Conservation (phyloP, 1,140 invertebrate genomes). For the Lamellibrachia luymesi region DNA sequence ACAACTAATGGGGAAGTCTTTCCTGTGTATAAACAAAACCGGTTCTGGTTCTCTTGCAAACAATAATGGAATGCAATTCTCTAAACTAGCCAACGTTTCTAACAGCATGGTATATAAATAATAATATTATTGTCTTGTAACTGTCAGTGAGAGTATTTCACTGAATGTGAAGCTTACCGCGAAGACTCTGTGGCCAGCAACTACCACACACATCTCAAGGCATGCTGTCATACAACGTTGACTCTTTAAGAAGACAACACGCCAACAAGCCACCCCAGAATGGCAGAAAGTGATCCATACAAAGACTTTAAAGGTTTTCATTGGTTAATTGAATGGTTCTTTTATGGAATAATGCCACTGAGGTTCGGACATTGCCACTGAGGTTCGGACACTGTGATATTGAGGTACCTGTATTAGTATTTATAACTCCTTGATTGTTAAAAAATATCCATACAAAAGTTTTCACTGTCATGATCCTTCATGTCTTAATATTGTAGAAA, state of each 20-base stretch:
- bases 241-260: not conserved
- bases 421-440: too few species aligned
- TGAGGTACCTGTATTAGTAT: too few species aligned
- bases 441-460: too few species aligned
- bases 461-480: too few species aligned
- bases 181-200: not conserved
- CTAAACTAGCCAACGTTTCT: not conserved
- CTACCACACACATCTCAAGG: not conserved
- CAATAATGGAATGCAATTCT: not conserved
- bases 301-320: not conserved
- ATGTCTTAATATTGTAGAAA: too few species aligned
- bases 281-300: not conserved
- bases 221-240: not conserved
- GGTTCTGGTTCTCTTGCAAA: not conserved
- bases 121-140: not conserved
- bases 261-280: not conserved
- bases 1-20: not conserved
- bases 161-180: not conserved
- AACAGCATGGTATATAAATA: not conserved
- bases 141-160: too few species aligned
- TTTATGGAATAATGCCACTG: too few species aligned
- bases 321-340: too few species aligned
- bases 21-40: not conserved
- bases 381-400: too few species aligned
- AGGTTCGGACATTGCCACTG: too few species aligned